These are phyloP conservation scores for Gadus chalcogrammus DNA, from an alignment of 2,113 vertebrate species.

Conservation along the genomic window DNA sequence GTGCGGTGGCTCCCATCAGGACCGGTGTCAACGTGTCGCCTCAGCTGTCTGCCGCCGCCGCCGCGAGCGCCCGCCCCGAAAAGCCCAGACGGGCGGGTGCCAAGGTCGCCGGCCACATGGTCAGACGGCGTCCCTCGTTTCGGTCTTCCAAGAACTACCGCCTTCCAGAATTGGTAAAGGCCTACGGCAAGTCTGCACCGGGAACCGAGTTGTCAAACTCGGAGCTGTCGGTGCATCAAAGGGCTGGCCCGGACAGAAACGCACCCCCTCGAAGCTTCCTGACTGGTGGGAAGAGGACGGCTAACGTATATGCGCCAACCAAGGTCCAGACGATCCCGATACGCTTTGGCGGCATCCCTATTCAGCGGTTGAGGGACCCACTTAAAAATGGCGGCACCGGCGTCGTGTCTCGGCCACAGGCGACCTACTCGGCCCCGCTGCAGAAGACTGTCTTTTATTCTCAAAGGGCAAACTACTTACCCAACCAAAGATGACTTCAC, in stretches of 20 bases:
- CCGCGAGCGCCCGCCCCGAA: neutral
- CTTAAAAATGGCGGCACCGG: neutral
- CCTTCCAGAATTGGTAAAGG: too few relatives aligned
- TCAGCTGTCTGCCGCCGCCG: neutral
- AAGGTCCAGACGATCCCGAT: conserved; percentile 19
- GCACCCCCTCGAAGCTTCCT: neutral
- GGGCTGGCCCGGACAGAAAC: too few relatives aligned
- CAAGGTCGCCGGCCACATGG: neutral
- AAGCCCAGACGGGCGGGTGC: neutral
- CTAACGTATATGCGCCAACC: neutral
- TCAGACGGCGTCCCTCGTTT: accelerated
- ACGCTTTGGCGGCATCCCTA: conserved; percentile 20
- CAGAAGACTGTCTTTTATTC: too few relatives aligned
- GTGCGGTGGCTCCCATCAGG: neutral
- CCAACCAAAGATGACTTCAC: neutral
- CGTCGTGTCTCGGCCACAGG: neutral
- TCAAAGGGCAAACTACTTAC: neutral
- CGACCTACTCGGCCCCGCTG: too few relatives aligned
- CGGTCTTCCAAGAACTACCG: too few relatives aligned
- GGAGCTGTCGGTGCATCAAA: too few relatives aligned
- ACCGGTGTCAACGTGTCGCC: neutral
- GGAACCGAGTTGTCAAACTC: too few relatives aligned
- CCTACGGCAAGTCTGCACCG: too few relatives aligned
- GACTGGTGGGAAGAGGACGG: neutral
- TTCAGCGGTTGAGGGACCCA: conserved; percentile 26